phyloP scores from a whole-genome alignment of 1,140 invertebrate species.

The Phocides pigmalion region DNA sequence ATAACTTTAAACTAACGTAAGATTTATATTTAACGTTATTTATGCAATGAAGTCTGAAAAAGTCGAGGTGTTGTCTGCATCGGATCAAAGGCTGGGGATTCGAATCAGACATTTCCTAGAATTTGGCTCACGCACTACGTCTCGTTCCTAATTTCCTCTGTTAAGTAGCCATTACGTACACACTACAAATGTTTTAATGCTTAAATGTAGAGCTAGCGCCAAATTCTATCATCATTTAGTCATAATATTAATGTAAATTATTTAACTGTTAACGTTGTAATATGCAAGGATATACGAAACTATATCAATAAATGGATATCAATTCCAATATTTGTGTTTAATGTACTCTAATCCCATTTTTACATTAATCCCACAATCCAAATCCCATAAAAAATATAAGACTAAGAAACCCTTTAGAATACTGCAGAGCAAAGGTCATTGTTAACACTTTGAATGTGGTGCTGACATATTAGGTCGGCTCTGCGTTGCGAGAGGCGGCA shows the following conservation, averaged over 20 bases:
- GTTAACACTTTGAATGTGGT: too few relatives aligned
- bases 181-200: neutral
- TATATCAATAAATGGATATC: conserved; percentile 1
- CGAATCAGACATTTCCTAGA: neutral
- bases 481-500: too few relatives aligned
- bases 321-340: neutral
- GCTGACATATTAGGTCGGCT: too few relatives aligned
- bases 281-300: conserved; percentile 1
- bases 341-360: too few relatives aligned
- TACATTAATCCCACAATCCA: too few relatives aligned
- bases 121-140: conserved; percentile 1
- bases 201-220: neutral
- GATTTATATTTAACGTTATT: too few relatives aligned
- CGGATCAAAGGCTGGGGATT: conserved; percentile 10
- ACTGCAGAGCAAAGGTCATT: too few relatives aligned
- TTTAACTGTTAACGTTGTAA: conserved; percentile 12
- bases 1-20: too few relatives aligned
- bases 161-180: too few relatives aligned
- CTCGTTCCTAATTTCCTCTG: too few relatives aligned
- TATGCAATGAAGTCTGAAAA: too few relatives aligned
- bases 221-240: conserved; percentile 1
- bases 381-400: neutral
- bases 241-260: conserved; percentile 3
- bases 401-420: too few relatives aligned
- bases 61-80: neutral